phyloP scores from a whole-genome alignment of 1,140 invertebrate species.

The Steinernema khuongi region DNA sequence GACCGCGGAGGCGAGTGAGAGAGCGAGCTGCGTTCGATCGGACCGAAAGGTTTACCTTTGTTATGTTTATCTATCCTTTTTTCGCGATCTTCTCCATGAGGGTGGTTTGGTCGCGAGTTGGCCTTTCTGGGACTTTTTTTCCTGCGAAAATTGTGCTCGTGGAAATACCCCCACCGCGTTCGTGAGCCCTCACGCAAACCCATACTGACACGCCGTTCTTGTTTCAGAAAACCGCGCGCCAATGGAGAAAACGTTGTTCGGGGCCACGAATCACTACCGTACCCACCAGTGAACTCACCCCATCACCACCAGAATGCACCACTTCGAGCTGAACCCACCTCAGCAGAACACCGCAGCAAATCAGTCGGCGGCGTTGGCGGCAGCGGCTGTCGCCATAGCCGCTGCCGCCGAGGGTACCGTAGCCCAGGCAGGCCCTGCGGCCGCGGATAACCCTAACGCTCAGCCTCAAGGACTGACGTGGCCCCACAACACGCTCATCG shows the following conservation, averaged over 20 bases:
- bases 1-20: not conserved
- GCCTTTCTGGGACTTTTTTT: no score
- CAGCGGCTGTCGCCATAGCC: not conserved
- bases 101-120: no score
- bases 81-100: not conserved
- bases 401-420: slow-evolving; percentile 2
- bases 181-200: no score
- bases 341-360: not conserved
- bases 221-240: slow-evolving; percentile 11
- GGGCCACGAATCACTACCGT: not conserved
- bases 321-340: not conserved
- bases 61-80: not conserved
- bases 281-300: not conserved
- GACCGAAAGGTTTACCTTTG: slow-evolving; percentile 7
- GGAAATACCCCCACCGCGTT: no score
- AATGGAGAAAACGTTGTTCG: not conserved
- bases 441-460: not conserved
- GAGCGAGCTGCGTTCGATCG: not conserved
- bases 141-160: no score
- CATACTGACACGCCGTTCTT: no score
- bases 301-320: not conserved
- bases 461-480: not conserved
- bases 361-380: not conserved
- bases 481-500: slow-evolving; percentile 5
- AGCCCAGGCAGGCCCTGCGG: not conserved